Base-by-base conservation (phyloP, 2,113 vertebrate species). In the Orientallactaga bullata region DNA sequence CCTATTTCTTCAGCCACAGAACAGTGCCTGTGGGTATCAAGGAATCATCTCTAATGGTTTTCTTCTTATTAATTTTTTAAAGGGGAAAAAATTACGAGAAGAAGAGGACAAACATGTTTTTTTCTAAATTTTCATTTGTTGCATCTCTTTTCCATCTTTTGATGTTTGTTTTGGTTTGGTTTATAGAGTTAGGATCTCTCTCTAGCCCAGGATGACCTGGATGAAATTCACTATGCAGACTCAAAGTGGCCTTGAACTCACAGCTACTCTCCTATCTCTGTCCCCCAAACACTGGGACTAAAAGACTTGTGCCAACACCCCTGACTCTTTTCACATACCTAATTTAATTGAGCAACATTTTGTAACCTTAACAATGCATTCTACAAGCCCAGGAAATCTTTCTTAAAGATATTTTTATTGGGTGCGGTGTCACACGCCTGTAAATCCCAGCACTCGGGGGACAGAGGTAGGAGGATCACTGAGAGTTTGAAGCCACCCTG, bases 311-410 rank as follows among this genome's bases (percentile, higher is more conserved):
- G 42, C 42, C 42, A 47, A 5, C 42, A 47, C 42, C 42, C 8
- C 5, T 8, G 7, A 28, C 20, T 28, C 73, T 65, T 58, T 82
- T 85, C 78, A n/a, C 10, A 47, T 60, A 32, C 28, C 84, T 93
- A 83, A 96, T 86, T 93, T 77, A 85, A 58, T 58, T 35, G 2
- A 13, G 89, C 90, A 39, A 65, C 77, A 2, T 61, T 88, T 32
- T 88, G 20, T 32, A 66, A 63, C 37, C 20, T 55, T 17, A 88
- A 16, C 20, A 47, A 61, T 39, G 65, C 61, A 85, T 66, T 72
- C 74, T 88, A 85, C 91, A 94, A 83, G 69, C 55, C 55, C 55
- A 37, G 72, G 42, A 47, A 47, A 47, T 10, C 85, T 76, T 78
- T 51, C 5, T 47, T 47, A 47, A 47, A 47, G 42, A 47, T 47